phyloP scores from a whole-genome alignment of 92 coral and sea anemone genomes.

The Parazoanthus atlanticus region DNA sequence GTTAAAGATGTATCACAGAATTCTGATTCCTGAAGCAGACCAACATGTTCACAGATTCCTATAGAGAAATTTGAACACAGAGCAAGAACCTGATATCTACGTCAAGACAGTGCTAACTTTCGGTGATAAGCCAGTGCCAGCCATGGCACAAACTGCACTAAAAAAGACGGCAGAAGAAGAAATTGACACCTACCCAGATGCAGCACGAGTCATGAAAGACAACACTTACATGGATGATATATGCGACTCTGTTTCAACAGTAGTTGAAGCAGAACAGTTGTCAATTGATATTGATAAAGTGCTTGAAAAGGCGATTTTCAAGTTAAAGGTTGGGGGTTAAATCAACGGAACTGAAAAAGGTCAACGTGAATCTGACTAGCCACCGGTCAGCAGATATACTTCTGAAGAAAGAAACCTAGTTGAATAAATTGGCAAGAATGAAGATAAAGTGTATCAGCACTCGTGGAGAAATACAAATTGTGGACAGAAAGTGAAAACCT shows the following conservation, averaged over 20 bases:
- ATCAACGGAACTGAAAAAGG: neutral
- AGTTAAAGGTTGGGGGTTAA: constrained; percentile 39
- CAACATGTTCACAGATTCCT: constrained; percentile 60
- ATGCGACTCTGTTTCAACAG: constrained; percentile 62
- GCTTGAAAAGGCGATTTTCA: constrained; percentile 50
- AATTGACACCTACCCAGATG: constrained; percentile 42
- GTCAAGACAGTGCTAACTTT: constrained; percentile 64
- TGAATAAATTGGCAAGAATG: neutral
- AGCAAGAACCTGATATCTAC: constrained; percentile 55
- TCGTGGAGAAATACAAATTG: neutral
- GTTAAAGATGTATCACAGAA: constrained; percentile 55
- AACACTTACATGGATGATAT: constrained; percentile 75
- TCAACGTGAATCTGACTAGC: neutral
- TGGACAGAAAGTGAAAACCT: neutral
- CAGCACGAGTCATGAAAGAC: constrained; percentile 59
- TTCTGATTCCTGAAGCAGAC: constrained; percentile 52
- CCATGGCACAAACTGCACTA: constrained; percentile 72
- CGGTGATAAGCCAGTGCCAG: constrained; percentile 78
- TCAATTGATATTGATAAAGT: constrained; percentile 61
- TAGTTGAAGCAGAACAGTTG: constrained; percentile 53
- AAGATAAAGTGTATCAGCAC: neutral
- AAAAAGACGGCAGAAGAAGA: constrained; percentile 62
- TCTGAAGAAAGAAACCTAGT: neutral
- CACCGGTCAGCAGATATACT: neutral
- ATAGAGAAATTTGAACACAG: constrained; percentile 43